Base-by-base conservation (phyloP, 2,888 invertebrate genomes). In the Hoplodrina blanda region DNA sequence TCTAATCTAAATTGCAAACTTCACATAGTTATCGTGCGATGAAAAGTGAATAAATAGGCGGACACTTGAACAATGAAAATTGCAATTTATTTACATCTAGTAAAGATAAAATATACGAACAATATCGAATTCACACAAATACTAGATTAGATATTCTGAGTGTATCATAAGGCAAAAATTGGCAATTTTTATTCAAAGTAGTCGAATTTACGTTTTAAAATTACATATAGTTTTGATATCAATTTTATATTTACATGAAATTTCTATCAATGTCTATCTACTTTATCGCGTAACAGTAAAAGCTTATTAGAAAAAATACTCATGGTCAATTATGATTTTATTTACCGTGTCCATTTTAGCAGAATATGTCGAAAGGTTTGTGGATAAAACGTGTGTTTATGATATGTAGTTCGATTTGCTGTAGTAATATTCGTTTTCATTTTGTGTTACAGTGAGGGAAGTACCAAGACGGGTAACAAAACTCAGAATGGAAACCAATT, bases 91-190 rank as follows among this genome's bases (percentile, higher is more conserved):
- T 64, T 62, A 69, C 49, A 72, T 56, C 20, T 62, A 66, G 37
- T 69, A 57, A 44, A 62, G 46, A 20, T 55, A 61, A 53, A 53
- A 61, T 70, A 55, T 61, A 55, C 17, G 46, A 72, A 65, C n/a
- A 62, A 63, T 69, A 46, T 52, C 41, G 5, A 61, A 53, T 17
- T 52, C 64, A 75, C 57, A 80, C 57, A 75, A 59, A 65, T 37
- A 80, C 37, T 62, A 72, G 61, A 62, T 72, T 19, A 65, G 62
- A 70, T 17, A 73, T 70, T 76, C 20, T 30, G 69, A 76, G 70
- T 73, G 60, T 71, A 59, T 80, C 17, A 65, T 82, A 83, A 83
- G 83, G 83, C 83, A 83, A 80, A 84, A 69, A 69, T 79, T 82
- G 84, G 83, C 83, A 82, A 82, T 77, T 19, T 62, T 62, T 69